Base-by-base conservation (phyloP, 2,888 invertebrate species). In the Ochropleura plecta region DNA sequence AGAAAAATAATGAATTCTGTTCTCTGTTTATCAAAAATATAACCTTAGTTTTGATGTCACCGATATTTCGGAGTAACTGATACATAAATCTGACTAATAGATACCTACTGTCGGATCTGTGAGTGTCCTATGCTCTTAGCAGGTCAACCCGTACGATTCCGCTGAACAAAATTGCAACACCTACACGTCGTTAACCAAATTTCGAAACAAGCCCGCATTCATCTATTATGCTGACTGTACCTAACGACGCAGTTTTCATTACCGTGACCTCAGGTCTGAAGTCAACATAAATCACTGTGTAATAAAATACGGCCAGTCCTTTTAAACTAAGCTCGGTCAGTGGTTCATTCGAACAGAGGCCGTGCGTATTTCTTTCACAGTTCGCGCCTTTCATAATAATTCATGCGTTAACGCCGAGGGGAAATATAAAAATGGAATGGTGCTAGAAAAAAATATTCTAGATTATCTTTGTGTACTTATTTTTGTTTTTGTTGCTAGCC, bases 361-460 rank as follows among this genome's bases (percentile, higher is more conserved):
- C 85, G 82, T 90, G 90, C 92, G 91, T 92, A 90, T 90, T 92
- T 83, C 88, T 90, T 90, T 90, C 89, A 91, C 85, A 89, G 86
- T 59, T 83, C 84, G 84, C 80, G 89, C 89, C 89, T 92, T 93
- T 93, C 89, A 91, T 85, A 89, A 73, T 88, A 90, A 91, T 82
- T 90, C 92, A 91, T 89, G 92, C 92, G 92, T 93, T 90, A 93
- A 92, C 87, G 78, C 87, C 87, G 81, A 83, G 82, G 89, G 91
- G 89, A 91, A 91, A 91, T 90, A 90, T 86, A 89, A 89, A 91
- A 92, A 90, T 90, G 88, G 88, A 89, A 85, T 85, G 46, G 63
- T 14, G 51, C 62, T 85, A 70, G 78, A 72, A 79, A 79, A 73
- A 86, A 68, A 80, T 49, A 53, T 79, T 69, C 59, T 62, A 73